Conservation (phyloP, 37 sponge, comb jelly and placozoan genomes). For the Hormiphora californensis region DNA sequence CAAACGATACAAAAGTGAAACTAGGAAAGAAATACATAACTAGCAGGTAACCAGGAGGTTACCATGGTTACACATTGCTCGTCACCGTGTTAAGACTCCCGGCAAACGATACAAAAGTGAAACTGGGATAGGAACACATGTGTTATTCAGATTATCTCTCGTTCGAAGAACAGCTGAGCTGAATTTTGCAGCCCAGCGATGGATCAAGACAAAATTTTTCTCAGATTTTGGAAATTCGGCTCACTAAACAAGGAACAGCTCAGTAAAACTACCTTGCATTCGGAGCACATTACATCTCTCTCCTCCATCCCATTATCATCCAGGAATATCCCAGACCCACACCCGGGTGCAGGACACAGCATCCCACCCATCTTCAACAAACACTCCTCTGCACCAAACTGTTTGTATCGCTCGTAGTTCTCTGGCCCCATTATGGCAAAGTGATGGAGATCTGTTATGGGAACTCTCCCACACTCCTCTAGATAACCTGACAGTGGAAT, state of each 20-base stretch:
- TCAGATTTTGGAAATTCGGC: too few relatives aligned
- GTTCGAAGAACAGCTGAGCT: neutral
- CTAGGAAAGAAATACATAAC: neutral
- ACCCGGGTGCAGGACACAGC: conserved; percentile 34
- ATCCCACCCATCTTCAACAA: conserved; percentile 75
- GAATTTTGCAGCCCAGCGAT: neutral
- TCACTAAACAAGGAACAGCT: too few relatives aligned
- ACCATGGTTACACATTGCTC: neutral
- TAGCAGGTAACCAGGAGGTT: too few relatives aligned
- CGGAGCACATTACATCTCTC: neutral
- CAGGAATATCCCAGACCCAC: conserved; percentile 46
- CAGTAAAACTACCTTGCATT: conserved; percentile 5
- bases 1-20: conserved; percentile 33
- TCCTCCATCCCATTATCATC: neutral
- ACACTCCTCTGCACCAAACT: conserved; percentile 77
- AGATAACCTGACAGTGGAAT: neutral
- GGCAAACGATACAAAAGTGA: conserved; percentile 32
- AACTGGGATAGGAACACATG: neutral
- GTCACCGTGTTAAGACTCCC: neutral
- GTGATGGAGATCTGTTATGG: conserved; percentile 32
- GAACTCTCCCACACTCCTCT: neutral
- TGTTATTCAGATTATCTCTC: too few relatives aligned
- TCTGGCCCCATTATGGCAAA: conserved; percentile 33
- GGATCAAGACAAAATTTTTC: neutral
- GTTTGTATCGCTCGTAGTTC: conserved; percentile 61